Evolutionary conservation across 2,888 invertebrate genomes (phyloP).

Genomic region (Campaea margaritaria): DNA sequence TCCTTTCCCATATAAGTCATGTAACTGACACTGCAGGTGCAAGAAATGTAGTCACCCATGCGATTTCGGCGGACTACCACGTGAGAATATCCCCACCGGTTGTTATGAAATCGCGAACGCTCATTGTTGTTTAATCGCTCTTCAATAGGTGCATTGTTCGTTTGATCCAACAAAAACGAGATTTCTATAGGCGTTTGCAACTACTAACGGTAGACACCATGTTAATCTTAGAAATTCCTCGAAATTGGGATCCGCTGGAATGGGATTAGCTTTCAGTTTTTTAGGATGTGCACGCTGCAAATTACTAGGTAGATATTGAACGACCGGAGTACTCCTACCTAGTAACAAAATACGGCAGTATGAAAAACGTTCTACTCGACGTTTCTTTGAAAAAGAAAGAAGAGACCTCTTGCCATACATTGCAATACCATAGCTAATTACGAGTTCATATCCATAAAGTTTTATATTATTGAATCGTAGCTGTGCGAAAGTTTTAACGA

Average conservation of each 20-base stretch:
- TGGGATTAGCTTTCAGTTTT: background rate
- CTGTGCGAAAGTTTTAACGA: constrained; percentile 54
- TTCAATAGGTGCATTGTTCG: constrained; percentile 71
- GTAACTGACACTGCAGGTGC: constrained; percentile 53
- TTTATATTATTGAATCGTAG: constrained; percentile 41
- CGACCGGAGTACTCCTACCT: too few species aligned
- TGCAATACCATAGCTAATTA: background rate
- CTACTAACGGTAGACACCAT: constrained; percentile 29
- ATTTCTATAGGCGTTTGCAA: constrained; percentile 32
- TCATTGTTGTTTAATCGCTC: constrained; percentile 73
- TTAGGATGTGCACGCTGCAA: too few species aligned
- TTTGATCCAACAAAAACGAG: constrained; percentile 54
- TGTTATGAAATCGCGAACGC: constrained; percentile 73
- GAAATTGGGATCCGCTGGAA: background rate
- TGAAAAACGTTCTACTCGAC: too few species aligned
- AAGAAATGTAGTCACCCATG: constrained; percentile 45
- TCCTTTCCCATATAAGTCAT: constrained; percentile 34
- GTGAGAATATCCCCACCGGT: constrained; percentile 74
- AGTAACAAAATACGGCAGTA: too few species aligned
- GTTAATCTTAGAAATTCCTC: constrained; percentile 8
- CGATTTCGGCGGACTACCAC: constrained; percentile 56
- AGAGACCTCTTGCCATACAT: too few species aligned
- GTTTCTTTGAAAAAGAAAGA: too few species aligned
- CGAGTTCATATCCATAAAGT: constrained; percentile 37
- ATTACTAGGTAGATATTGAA: too few species aligned